Evolutionary conservation across 2,113 vertebrate genomes (phyloP), one percentile per base, ranked within the genome.

Genomic region (Salvelinus sp.): DNA sequence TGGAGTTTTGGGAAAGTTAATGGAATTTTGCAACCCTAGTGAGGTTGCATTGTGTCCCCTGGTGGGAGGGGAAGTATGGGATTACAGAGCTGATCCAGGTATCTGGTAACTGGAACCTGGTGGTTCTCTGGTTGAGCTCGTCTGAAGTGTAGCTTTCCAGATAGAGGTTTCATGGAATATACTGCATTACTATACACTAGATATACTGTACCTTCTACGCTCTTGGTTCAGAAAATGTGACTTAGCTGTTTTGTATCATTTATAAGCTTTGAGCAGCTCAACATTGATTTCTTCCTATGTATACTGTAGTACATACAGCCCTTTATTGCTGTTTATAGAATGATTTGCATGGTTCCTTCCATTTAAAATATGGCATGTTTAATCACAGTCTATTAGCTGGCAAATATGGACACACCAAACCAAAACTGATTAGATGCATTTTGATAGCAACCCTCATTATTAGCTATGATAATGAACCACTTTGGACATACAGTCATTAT

Each of bases 91-190:
- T 72, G 69, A 74, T 62, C 3, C 58, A 74, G 58, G 70, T 76
- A 80, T 72, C 79, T 54, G 50, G 50, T 54, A 54, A 54, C 71
- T 63, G 77, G 69, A 75, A 81, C 58, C 30, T 68, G 28, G 69
- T 74, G 72, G 69, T 70, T 70, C 48, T 69, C 76, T 76, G 72
- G 62, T 85, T 77, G 70, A 81, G 83, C 69, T 71, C 30, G 72
- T 76, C 76, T 48, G 62, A 60, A 66, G 67, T 27, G 64, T 62
- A 10, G 54, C 70, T 73, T 73, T 25, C 57, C 69, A 67, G 54
- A 76, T 30, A 70, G 71, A 65, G 57, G 44, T 47, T 30, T 87
- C 79, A 80, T 63, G 70, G 76, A 50, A 54, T 54, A 54, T 54
- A 54, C 16, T 54, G 50, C 50, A 54, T 16, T 54, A 16, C 13